Evolutionary conservation across 2,113 vertebrate species (phyloP).

Genomic region (Xiphophorus couchianus): DNA sequence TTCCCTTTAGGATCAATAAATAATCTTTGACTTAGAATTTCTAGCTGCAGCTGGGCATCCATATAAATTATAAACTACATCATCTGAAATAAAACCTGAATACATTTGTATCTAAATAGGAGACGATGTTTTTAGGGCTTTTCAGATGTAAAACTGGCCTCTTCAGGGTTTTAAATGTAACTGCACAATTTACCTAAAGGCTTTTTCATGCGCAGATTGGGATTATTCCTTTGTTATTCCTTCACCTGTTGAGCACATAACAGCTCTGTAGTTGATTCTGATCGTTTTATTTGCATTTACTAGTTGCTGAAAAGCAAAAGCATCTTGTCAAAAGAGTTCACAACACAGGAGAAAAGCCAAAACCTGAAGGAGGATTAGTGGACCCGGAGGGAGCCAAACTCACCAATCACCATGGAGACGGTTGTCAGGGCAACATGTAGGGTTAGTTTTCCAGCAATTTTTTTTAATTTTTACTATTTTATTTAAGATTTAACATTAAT

Average conservation of each 20-base stretch:
- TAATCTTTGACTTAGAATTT: neutral
- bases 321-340: neutral
- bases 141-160: neutral
- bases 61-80: no score
- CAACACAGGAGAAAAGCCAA: neutral
- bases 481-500: no score
- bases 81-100: no score
- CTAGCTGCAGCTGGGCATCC: no score
- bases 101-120: neutral
- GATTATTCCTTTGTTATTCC: neutral
- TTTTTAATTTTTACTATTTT: no score
- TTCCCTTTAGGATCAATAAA: no score
- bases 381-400: no score
- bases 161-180: neutral
- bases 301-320: neutral
- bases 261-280: constrained; percentile 3
- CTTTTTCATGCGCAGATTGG: neutral
- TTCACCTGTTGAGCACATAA: neutral
- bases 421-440: neutral
- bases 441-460: neutral
- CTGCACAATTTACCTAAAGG: neutral
- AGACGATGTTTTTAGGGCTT: neutral
- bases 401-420: neutral
- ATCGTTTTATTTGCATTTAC: neutral
- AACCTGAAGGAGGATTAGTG: neutral